phyloP scores from a whole-genome alignment of 2,888 invertebrate genomes.

The Hirtodrosophila histrioides region DNA sequence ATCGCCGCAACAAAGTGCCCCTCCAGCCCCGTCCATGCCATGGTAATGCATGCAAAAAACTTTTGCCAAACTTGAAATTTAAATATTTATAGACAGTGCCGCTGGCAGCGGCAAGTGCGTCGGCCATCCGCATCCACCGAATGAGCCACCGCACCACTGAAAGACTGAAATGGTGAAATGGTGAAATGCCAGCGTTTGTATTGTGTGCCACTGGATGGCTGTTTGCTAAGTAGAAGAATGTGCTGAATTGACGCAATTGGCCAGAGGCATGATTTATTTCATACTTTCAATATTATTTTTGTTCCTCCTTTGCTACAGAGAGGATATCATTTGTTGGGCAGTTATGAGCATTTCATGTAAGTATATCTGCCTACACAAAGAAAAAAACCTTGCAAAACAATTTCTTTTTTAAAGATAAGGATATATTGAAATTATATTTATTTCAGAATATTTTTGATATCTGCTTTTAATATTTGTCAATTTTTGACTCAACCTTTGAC shows the following conservation, averaged over 20 bases:
- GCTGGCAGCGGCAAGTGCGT: constrained; percentile 67
- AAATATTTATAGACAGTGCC: constrained; percentile 79
- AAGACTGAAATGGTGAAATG: no score
- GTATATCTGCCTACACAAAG: background rate
- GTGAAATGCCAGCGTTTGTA: constrained; percentile 31
- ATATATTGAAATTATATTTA: no score
- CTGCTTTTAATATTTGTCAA: no score
- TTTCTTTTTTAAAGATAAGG: no score
- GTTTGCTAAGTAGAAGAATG: constrained; percentile 47
- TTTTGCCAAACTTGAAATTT: constrained; percentile 80
- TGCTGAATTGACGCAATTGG: constrained; percentile 83
- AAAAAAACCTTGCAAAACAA: no score
- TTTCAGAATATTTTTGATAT: no score
- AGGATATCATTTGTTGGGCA: constrained; percentile 47
- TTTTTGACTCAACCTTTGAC: no score
- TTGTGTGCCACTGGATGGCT: constrained; percentile 17
- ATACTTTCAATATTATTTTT: constrained; percentile 48
- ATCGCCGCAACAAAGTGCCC: constrained; percentile 52
- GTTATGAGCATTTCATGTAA: constrained; percentile 36
- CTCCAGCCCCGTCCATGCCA: constrained; percentile 20
- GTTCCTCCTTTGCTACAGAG: constrained; percentile 16
- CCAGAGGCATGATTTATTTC: constrained; percentile 83
- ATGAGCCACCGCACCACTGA: constrained; percentile 15
- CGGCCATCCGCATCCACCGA: constrained; percentile 39
- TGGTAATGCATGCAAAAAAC: constrained; percentile 80